A percentile compares a stretch with the other conserved stretches of the same genome.
phyloP scores from a whole-genome alignment of 2,113 vertebrate species.

The Tragelaphus buxtoni region DNA sequence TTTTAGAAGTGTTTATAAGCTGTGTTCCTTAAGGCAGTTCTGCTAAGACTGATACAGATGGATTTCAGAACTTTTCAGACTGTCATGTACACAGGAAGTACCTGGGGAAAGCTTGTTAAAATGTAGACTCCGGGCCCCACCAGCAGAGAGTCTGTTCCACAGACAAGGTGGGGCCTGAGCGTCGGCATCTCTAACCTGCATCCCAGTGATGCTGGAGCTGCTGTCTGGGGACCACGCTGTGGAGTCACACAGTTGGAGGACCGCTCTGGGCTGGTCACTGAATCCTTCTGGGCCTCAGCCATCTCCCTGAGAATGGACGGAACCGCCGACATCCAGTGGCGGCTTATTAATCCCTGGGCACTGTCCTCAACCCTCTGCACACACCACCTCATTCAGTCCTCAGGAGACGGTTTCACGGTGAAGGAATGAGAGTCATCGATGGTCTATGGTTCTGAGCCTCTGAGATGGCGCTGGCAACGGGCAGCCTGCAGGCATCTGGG shows the following conservation, averaged over 20 bases:
- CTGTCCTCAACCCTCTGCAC: neutral
- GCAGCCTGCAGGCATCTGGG: neutral
- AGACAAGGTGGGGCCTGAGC: neutral
- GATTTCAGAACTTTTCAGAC: neutral
- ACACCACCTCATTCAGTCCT: neutral
- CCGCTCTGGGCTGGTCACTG: neutral
- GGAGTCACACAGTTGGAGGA: neutral
- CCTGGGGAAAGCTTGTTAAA: neutral
- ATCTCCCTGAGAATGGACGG: neutral
- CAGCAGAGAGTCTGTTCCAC: neutral
- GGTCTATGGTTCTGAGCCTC: rapidly evolving
- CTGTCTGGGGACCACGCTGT: neutral
- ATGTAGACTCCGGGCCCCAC: neutral
- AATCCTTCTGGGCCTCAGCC: neutral
- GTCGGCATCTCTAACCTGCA: neutral
- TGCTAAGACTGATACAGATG: neutral
- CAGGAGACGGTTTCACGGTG: neutral
- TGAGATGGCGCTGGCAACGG: rapidly evolving
- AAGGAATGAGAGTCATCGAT: neutral
- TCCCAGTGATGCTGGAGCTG: neutral
- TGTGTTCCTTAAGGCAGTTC: neutral
- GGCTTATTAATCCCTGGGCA: neutral
- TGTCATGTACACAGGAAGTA: neutral
- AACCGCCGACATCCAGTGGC: neutral
- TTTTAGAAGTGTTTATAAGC: neutral